These are phyloP conservation scores for Orbicella faveolata DNA, from an alignment of 64 coral and sea anemone species.

Conservation along the genomic window DNA sequence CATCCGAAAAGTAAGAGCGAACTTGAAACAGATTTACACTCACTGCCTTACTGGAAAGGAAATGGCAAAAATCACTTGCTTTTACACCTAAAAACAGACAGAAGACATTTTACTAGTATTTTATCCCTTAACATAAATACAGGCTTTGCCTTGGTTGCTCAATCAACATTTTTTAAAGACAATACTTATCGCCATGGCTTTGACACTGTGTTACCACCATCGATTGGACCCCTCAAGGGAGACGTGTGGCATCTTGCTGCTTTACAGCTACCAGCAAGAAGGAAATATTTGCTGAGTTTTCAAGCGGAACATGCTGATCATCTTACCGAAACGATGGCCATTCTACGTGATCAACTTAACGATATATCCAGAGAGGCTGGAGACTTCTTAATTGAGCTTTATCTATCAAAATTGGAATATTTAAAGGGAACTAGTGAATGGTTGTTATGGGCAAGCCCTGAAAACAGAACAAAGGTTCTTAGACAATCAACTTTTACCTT, in stretches of 20 bases:
- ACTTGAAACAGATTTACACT: constrained; percentile 21
- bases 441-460: constrained; percentile 62
- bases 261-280: constrained; percentile 78
- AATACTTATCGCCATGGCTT: constrained; percentile 63
- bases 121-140: constrained; percentile 44
- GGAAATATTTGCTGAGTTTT: constrained; percentile 94
- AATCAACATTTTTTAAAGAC: constrained; percentile 60
- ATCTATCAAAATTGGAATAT: constrained; percentile 23
- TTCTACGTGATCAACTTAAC: constrained; percentile 52
- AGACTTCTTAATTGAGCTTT: constrained; percentile 62
- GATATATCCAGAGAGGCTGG: constrained; percentile 48
- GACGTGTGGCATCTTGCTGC: constrained; percentile 49
- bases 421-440: constrained; percentile 35
- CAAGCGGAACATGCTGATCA: constrained; percentile 39
- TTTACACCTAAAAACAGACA: constrained; percentile 44
- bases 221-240: constrained; percentile 3
- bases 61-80: constrained; percentile 84
- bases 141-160: constrained; percentile 77
- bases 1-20: not conserved
- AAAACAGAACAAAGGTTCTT: constrained; percentile 49
- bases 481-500: constrained; percentile 85
- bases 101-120: constrained; percentile 13
- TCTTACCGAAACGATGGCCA: constrained; percentile 13
- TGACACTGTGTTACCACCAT: constrained; percentile 73
- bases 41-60: constrained; percentile 75